These are phyloP conservation scores for Ameiurus melas DNA, from an alignment of 2,113 vertebrate species.

Conservation along the genomic window DNA sequence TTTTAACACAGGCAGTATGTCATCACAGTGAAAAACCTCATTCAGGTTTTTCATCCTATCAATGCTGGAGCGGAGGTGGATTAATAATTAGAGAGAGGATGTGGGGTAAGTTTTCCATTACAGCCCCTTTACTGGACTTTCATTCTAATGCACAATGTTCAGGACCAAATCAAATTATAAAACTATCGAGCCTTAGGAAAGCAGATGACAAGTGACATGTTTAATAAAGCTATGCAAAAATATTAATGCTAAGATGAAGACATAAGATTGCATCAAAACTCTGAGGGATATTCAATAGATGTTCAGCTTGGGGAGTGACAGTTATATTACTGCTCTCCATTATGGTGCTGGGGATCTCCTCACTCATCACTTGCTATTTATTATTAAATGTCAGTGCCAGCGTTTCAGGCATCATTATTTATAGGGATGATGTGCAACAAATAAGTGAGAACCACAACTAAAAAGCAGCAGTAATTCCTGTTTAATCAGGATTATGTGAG, in stretches of 20 bases:
- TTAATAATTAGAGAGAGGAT: neutral
- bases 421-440: constrained; percentile 63
- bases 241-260: constrained; percentile 5
- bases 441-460: constrained; percentile 67
- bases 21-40: neutral
- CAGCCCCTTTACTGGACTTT: neutral
- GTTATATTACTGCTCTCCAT: constrained; percentile 56
- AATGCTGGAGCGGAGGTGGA: neutral
- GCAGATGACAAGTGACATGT: constrained; percentile 8
- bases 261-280: constrained; percentile 1
- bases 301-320: constrained; percentile 14
- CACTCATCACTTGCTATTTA: constrained; percentile 52
- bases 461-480: constrained; percentile 63
- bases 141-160: neutral
- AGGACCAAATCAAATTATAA: constrained; percentile 2
- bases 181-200: neutral
- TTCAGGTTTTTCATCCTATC: neutral
- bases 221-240: constrained; percentile 23
- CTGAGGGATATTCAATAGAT: constrained; percentile 17
- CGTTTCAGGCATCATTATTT: constrained; percentile 62
- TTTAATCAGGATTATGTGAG: constrained; percentile 72
- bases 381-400: constrained; percentile 55
- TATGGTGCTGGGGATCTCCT: constrained; percentile 46
- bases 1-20: constrained; percentile 31
- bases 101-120: neutral